Base-by-base conservation (phyloP, 2,888 invertebrate species). In the Uloborus plumipes region DNA sequence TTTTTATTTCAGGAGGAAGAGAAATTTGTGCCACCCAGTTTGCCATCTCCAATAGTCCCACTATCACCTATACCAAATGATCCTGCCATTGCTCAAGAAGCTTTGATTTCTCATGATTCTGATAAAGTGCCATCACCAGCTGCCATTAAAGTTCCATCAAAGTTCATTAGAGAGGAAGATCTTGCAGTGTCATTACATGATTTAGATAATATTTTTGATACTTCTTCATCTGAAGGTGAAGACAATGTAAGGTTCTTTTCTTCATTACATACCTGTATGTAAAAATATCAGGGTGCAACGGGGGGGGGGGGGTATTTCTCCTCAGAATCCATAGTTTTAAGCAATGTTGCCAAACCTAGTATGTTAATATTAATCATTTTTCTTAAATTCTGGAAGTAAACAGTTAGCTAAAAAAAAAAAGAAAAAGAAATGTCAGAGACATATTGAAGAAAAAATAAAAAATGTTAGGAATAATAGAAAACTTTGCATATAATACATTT, bases 201-300 rank as follows among this genome's bases (percentile, higher is more conserved):
- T 90, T 92, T 98, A 86, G 97, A 98, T 88, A 95, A 97, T 89
- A 94, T 98, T 88, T 98, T 98, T 90, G 95, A 96, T 89, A 95
- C 96, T 89, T 95, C 95, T 39, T 86, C 86, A 0, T 95, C 95
- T 90, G 94, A 95, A 88, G 94, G 95, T 88, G 95, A 96, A 89
- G 96, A 95, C 91, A 93, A 94, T 89, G 94, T 94, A 91, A 92
- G 92, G 90, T 89, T 74, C 16, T 49, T 65, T 31, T 55, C 15
- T 20, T 59, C 4, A 22, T 22, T 22, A 15, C 11, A 20, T 59
- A 15, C n/a, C n/a, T n/a, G n/a, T n/a, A n/a, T n/a, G n/a, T n/a
- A n/a, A n/a, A n/a, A n/a, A n/a, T n/a, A n/a, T n/a, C n/a, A n/a
- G n/a, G n/a, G n/a, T n/a, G n/a, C n/a, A n/a, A n/a, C n/a, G n/a